Evolutionary conservation across 2,888 invertebrate species (phyloP), one percentile per base, ranked within the genome.

Genomic region (Trilocha varians): DNA sequence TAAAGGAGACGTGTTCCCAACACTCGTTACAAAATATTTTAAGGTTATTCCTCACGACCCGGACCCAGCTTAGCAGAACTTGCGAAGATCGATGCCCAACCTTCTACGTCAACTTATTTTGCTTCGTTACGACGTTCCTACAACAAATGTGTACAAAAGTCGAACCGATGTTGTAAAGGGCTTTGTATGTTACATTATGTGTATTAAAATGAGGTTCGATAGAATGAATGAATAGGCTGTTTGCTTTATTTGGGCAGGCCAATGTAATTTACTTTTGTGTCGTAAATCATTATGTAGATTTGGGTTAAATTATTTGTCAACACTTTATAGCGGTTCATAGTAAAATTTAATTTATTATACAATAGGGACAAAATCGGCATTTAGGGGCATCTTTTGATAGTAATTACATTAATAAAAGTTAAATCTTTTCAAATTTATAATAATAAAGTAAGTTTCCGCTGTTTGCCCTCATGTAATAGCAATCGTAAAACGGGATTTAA

Each of bases 31-130:
- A 62, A 63, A 70, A 65, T 66, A 68, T 66, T 67, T 55, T 64
- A 60, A 67, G 66, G 70, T 65, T 64, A 57, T 63, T 62, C 55
- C 62, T 50, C 50, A 53, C 63, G 67, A 71, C 72, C 75, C 75
- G 64, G 62, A 57, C 57, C 58, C 62, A 59, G 69, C 71, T 77
- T 76, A 74, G 56, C 53, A 61, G 56, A 64, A 61, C 65, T 64
- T 59, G 47, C 39, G 46, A 53, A 66, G 77, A 75, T 71, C 74
- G 78, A 75, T 74, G 68, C 59, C 50, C 45, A 55, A 44, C 49
- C 58, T 57, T 50, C 40, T 41, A 51, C 56, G 47, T 52, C 53
- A 53, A 60, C 62, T 65, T 64, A 64, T 59, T 59, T 58, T 51
- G 53, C 47, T 58, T 47, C 57, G 52, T 57, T 63, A 64, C 57